phyloP scores from a whole-genome alignment of 2,113 vertebrate species.

The Sterrhoptilus dennistouni region DNA sequence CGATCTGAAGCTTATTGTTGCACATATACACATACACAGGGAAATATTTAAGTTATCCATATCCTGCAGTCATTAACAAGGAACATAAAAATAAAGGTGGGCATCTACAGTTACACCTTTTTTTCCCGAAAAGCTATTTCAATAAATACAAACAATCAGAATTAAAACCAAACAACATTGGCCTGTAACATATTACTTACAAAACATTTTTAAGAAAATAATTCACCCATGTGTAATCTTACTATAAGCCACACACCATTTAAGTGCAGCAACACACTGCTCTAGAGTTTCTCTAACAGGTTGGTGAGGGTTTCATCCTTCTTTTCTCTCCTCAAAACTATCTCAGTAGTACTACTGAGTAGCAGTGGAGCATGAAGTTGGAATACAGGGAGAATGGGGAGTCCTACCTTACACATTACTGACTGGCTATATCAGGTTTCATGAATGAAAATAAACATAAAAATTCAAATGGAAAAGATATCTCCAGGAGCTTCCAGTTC shows the following conservation, averaged over 20 bases:
- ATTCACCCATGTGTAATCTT: background rate
- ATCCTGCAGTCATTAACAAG: background rate
- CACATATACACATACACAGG: background rate
- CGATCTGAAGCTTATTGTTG: background rate
- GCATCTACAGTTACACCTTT: background rate
- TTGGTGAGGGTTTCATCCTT: background rate
- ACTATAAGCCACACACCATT: background rate
- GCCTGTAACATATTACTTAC: background rate
- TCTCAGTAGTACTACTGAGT: background rate
- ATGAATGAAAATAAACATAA: background rate
- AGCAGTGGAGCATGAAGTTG: background rate
- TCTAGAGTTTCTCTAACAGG: background rate
- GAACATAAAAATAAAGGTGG: background rate
- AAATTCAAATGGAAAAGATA: background rate
- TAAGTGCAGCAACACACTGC: background rate
- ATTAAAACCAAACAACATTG: background rate
- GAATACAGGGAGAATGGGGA: background rate
- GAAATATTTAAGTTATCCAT: background rate
- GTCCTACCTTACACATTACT: background rate
- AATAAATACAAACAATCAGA: background rate
- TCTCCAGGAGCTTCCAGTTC: background rate
- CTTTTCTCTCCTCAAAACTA: background rate
- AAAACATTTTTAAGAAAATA: background rate
- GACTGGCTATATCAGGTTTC: background rate
- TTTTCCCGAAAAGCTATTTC: background rate